These are phyloP conservation scores for Hofmannophila pseudospretella DNA, from an alignment of 2,888 invertebrate species.

Conservation along the genomic window DNA sequence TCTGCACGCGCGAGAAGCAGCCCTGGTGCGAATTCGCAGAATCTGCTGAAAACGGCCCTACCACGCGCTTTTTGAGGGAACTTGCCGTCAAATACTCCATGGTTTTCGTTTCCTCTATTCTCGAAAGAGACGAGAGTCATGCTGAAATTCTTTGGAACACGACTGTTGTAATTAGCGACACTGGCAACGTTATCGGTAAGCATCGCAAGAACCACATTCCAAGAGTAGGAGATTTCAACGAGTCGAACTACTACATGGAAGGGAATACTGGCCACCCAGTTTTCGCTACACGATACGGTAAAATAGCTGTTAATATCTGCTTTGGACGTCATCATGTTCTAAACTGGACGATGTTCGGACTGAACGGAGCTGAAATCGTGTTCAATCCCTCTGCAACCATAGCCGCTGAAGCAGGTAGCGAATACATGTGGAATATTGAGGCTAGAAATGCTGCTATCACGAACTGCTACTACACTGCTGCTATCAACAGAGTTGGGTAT, in stretches of 20 bases:
- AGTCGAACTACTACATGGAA: constrained; percentile 98
- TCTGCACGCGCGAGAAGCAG: constrained; percentile 96
- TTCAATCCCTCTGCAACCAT: constrained; percentile 99
- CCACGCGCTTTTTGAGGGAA: constrained; percentile 88
- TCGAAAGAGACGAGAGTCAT: constrained; percentile 93
- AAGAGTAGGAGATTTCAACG: constrained; percentile 98
- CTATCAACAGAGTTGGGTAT: constrained; percentile 95
- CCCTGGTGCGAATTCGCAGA: constrained; percentile 99
- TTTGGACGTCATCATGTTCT: constrained; percentile 98
- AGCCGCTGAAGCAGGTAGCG: constrained; percentile 82
- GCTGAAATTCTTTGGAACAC: constrained; percentile 97
- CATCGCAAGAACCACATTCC: constrained; percentile 99
- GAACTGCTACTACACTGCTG: constrained; percentile 96
- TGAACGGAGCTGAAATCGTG: constrained; percentile 99
- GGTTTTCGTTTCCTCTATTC: constrained; percentile 96
- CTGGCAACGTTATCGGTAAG: constrained; percentile 94
- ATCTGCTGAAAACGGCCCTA: constrained; percentile 91
- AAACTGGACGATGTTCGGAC: constrained; percentile 98
- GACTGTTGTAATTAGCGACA: constrained; percentile 94
- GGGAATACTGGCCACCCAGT: constrained; percentile 98
- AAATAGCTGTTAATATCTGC: constrained; percentile 97
- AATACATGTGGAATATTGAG: constrained; percentile 97
- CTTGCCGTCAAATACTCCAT: constrained; percentile 91
- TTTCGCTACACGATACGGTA: constrained; percentile 91
- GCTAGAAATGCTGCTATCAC: constrained; percentile 98